Base-by-base conservation (phyloP, 30 jellyfish, hydroid and myxozoan species). In the Aurelia aurita region DNA sequence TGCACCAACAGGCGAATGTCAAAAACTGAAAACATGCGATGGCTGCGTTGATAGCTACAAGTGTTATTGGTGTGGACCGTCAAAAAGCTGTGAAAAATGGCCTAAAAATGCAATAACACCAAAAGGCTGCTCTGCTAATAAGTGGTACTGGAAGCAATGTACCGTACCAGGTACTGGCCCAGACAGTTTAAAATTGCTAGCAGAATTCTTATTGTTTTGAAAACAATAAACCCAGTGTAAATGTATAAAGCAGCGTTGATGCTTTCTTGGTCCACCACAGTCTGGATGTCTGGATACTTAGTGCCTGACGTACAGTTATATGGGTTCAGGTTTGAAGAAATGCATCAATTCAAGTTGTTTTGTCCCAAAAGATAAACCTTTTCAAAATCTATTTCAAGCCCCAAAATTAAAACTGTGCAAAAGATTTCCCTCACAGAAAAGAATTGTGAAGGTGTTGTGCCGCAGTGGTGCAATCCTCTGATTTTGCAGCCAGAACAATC, bases 111-210 rank as follows among this genome's bases (percentile, higher is more conserved):
- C 57, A 39, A 67, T 94, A 10, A 68, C 69, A 18, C 99, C 99
- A 2, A 54, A 80, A 7, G 90, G 86, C 32, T 94, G 99, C 73
- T 46, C 96, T 11, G 80, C 79, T 32, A 94, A 94, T 57, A 71
- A 94, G 29, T 94, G 97, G 99, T 88, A 65, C 68, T 89, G 97
- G 99, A 94, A 94, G 93, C 99, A 94, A 70, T 94, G 99, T 69
- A 57, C 81, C 20, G 68, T 94, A 12, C 97, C 99, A 78, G 99
- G 99, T 94, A 87, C 11, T 68, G 67, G 29, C 67, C 14, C 1
- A 2, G 12, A 55, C 25, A n/a, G 10, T 47, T 0, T 22, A n/a
- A 55, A 55, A 16, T 19, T 55, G 67, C 67, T 2, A 2, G 29
- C 67, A 27, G 67, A 55, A 55, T n/a, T n/a, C 8, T 23, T 19